Base-by-base conservation (phyloP, 2,888 invertebrate species). In the Cyclophora punctaria region DNA sequence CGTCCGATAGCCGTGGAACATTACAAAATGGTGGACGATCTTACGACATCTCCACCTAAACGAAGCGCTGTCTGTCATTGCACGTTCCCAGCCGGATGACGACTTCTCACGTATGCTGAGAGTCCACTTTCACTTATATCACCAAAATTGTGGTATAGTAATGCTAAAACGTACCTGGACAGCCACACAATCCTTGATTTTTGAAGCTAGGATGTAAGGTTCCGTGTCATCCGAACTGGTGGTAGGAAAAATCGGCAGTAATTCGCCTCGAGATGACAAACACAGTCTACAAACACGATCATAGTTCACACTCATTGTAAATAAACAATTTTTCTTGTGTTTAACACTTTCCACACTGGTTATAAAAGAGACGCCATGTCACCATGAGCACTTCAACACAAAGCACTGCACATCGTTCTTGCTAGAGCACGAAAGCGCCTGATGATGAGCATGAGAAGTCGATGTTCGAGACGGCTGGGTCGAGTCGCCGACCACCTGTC, bases 111-210 rank as follows among this genome's bases (percentile, higher is more conserved):
- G 67, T 78, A 80, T 75, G 76, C 75, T 79, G 66, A 85, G 83
- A 81, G 80, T 84, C 82, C 82, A 87, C 88, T 88, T 88, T 88
- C 88, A 88, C 88, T 85, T 66, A 75, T 80, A 80, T 80, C 83
- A 71, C 68, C 73, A 68, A 67, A 74, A 64, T 73, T 71, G 64
- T 66, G 66, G 70, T 4, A 5, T 73, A 74, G 79, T 76, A 79
- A 74, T 68, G 57, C 71, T 58, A 71, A 69, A 74, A 84, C 91
- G 76, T 83, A 93, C 93, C 91, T 93, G 90, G 58, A 93, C 90
- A 53, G 91, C 89, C 63, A 93, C 85, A 71, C 90, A 92, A 71
- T 90, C 89, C 73, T 89, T 89, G 74, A 93, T 93, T 89, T 91
- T 92, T 60, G 88, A 88, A 57, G 88, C 90, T 66, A 93, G 85